phyloP scores from a whole-genome alignment of 2,797 vertebrate genomes.

The Neosalanx taihuensis region DNA sequence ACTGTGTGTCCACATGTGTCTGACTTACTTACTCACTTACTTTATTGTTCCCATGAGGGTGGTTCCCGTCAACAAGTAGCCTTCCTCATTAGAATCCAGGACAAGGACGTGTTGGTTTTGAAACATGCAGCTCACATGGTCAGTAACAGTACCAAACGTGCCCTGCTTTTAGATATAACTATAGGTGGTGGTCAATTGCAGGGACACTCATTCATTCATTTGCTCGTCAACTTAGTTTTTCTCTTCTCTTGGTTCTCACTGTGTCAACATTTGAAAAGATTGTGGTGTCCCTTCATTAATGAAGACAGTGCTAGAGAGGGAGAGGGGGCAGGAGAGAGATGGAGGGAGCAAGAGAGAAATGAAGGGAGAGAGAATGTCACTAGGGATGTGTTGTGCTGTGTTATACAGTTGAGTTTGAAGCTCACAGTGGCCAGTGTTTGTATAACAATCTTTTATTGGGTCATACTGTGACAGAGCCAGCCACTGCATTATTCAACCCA shows the following conservation, averaged over 20 bases:
- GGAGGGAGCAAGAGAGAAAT: background rate
- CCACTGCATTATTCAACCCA: slow-evolving; percentile 72
- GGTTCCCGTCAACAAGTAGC: background rate
- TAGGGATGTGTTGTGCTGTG: slow-evolving; percentile 38
- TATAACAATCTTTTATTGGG: slow-evolving; percentile 69
- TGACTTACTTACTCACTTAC: background rate
- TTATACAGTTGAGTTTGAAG: slow-evolving; percentile 34
- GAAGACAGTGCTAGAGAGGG: background rate
- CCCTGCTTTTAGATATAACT: too few species aligned
- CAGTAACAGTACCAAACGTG: background rate
- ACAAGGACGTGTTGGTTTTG: background rate
- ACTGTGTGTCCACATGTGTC: background rate
- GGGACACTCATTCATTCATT: background rate
- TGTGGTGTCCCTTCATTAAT: background rate
- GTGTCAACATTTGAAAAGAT: background rate
- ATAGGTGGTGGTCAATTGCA: too few species aligned
- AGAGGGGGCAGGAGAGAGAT: background rate
- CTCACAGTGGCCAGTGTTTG: slow-evolving; percentile 52
- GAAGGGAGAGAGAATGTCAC: background rate
- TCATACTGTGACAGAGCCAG: slow-evolving; percentile 67
- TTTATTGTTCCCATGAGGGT: background rate
- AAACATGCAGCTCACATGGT: background rate
- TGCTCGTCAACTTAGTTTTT: background rate
- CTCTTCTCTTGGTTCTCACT: background rate
- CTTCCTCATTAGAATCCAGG: background rate